These are phyloP conservation scores for Agrochola lychnidis DNA, from an alignment of 2,888 invertebrate genomes.

Conservation along the genomic window DNA sequence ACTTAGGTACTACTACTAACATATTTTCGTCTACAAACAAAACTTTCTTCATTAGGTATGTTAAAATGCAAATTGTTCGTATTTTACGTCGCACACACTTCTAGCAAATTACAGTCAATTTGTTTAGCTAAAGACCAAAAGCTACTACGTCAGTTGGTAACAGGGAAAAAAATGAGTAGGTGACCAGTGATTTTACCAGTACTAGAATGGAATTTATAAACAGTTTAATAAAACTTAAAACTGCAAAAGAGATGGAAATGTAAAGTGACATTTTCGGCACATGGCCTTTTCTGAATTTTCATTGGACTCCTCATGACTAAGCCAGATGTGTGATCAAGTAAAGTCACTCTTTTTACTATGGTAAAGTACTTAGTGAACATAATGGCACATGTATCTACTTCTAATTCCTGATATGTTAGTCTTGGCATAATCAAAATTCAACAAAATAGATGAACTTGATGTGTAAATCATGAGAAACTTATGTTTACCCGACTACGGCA, in stretches of 20 bases:
- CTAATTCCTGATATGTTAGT: background rate
- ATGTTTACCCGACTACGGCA: too few species aligned
- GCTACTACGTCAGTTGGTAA: slow-evolving; percentile 5
- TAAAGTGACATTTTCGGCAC: background rate
- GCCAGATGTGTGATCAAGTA: background rate
- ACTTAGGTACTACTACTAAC: slow-evolving; percentile 12
- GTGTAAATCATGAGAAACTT: background rate
- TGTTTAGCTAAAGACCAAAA: slow-evolving; percentile 49
- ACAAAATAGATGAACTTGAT: background rate
- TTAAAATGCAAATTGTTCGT: slow-evolving; percentile 48
- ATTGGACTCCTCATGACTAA: too few species aligned
- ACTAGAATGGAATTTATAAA: background rate
- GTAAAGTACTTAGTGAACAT: too few species aligned
- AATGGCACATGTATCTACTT: background rate
- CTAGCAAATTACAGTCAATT: slow-evolving; percentile 54
- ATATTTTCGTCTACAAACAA: slow-evolving; percentile 33
- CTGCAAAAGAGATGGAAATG: background rate
- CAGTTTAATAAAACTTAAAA: background rate
- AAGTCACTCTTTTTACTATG: too few species aligned
- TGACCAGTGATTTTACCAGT: background rate
- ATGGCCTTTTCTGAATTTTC: background rate
- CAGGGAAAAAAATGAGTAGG: slow-evolving; percentile 15
- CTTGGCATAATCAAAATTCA: background rate
- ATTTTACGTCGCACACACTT: slow-evolving; percentile 35
- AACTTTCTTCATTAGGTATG: slow-evolving; percentile 31